A percentile compares a stretch with the other conserved stretches of the same genome.
Evolutionary conservation across 2,888 invertebrate genomes (phyloP).

Genomic region (Mermis nigrescens): DNA sequence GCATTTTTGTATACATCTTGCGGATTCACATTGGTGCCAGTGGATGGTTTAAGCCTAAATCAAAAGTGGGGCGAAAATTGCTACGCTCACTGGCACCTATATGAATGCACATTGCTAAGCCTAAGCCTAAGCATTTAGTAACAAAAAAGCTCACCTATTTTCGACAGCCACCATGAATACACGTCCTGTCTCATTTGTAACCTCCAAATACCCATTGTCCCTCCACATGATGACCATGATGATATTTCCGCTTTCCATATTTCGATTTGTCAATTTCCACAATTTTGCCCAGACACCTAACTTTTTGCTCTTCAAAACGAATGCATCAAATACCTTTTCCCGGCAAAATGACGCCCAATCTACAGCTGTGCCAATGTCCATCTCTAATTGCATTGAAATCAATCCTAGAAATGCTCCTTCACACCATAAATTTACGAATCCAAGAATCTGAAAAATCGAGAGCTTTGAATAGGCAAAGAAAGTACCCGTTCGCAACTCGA

Average conservation of each 20-base stretch:
- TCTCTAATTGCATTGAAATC: neutral
- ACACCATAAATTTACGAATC: neutral
- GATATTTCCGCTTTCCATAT: slow-evolving; percentile 1
- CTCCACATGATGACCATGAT: neutral
- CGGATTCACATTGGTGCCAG: no score
- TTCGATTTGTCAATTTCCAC: neutral
- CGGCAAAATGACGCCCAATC: neutral
- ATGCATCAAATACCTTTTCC: neutral
- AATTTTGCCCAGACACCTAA: neutral
- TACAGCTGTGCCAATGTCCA: neutral
- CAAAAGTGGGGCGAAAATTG: no score
- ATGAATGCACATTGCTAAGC: no score
- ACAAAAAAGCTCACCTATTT: no score
- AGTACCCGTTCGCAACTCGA: neutral
- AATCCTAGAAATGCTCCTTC: neutral
- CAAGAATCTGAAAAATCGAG: neutral
- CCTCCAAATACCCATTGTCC: neutral
- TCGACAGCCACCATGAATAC: no score
- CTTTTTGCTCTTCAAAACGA: neutral
- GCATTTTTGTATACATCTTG: no score
- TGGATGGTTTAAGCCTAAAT: no score
- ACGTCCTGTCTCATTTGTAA: no score
- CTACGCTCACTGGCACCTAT: no score
- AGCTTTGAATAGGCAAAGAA: neutral
- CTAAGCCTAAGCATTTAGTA: no score